Base-by-base conservation (phyloP, 2,888 invertebrate species). In the Lasius platythorax region DNA sequence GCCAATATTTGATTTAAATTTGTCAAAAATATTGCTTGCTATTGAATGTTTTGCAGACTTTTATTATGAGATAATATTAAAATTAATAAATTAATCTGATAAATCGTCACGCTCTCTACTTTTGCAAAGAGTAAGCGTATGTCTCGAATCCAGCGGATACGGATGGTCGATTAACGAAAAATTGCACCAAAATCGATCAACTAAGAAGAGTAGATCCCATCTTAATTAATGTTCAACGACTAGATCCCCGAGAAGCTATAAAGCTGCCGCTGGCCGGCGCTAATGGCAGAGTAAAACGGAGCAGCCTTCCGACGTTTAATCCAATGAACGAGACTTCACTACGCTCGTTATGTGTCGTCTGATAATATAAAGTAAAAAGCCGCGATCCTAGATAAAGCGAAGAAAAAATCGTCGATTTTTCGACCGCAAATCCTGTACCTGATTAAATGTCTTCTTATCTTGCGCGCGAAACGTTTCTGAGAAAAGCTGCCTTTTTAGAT, bases 281-380 rank as follows among this genome's bases (percentile, higher is more conserved):
- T 90, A 90, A 89, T 84, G 83, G 82, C 61, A 73, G 74, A 85
- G 64, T 90, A 90, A 90, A 91, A 90, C 78, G 83, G 33, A 67
- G 75, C 75, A 66, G 30, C 40, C 72, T 83, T 75, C 58, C 64
- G 78, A 68, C 64, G 72, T 75, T 89, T 88, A 89, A 88, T 88
- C 85, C 83, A 85, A 87, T 87, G 76, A 83, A 56, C 75, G 79
- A 37, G 73, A 87, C 87, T 87, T 78, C 63, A 30, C 12, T 40
- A 4, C 73, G 74, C 83, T 88, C 87, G 88, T 90, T 90, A 86
- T 83, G 72, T 75, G 85, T 86, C 82, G 23, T 46, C 50, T 74
- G 85, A 85, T 87, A 81, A 87, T 83, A 72, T 79, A 83, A 87
- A 85, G 66, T 78, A 73, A 56, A 37, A 46, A 28, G 53, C 66